These are phyloP conservation scores for Pogonomyrmex barbatus DNA, from an alignment of 1,140 invertebrate species.

Conservation along the genomic window DNA sequence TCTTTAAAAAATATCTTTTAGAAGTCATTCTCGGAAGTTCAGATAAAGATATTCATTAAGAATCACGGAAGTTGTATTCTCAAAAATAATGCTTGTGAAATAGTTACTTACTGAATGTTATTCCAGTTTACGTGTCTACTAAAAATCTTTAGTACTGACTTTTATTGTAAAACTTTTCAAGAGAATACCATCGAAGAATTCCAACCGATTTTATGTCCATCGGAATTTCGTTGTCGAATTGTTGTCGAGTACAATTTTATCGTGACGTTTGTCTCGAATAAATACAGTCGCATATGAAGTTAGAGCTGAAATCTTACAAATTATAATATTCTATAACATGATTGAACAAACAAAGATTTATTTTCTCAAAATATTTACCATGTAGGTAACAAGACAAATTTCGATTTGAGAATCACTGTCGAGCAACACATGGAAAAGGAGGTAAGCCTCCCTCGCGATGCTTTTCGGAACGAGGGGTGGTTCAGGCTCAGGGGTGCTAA, in stretches of 20 bases:
- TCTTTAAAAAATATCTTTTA: not conserved
- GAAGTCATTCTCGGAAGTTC: not conserved
- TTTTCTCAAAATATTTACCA: not conserved
- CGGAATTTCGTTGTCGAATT: not conserved
- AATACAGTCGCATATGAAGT: not conserved
- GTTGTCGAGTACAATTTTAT: not conserved
- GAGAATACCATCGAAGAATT: not conserved
- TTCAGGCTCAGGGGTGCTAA: not conserved
- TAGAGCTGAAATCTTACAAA: not conserved
- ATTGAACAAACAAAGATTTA: not conserved
- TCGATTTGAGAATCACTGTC: conserved; percentile 29
- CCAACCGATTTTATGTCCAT: not conserved
- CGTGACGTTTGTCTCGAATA: not conserved
- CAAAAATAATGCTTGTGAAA: not conserved
- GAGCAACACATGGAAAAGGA: conserved; percentile 15
- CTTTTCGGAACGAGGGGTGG: conserved; percentile 36
- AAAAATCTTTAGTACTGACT: not conserved
- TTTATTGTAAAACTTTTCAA: not conserved
- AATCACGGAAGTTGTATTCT: not conserved
- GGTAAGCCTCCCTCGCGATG: conserved; percentile 42
- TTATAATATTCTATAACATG: not conserved
- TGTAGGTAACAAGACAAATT: not conserved
- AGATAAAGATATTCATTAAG: conserved; percentile 7
- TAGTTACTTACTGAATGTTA: not conserved
- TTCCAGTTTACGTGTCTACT: not conserved